Percentiles rank a stretch among this genome's conserved stretches.
These are phyloP conservation scores for Pterostichus niger DNA, from an alignment of 2,888 invertebrate species.

Conservation along the genomic window DNA sequence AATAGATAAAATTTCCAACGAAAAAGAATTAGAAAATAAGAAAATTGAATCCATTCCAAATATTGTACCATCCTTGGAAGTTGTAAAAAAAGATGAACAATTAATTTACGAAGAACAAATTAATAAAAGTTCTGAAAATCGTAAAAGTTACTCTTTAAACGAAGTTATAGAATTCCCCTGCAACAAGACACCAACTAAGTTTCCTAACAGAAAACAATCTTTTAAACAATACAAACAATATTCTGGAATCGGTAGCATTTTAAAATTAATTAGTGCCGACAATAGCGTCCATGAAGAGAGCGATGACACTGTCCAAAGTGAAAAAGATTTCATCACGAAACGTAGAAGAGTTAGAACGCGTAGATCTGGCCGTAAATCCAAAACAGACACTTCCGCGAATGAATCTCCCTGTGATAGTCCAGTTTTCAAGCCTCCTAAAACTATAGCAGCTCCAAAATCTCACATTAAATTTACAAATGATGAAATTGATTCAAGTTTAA, in stretches of 20 bases:
- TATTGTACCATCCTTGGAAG: slow-evolving; percentile 16
- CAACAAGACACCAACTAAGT: background rate
- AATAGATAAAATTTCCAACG: background rate
- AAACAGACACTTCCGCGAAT: slow-evolving; percentile 1
- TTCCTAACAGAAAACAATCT: background rate
- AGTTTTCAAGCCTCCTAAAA: slow-evolving; percentile 46
- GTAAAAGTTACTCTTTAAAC: background rate
- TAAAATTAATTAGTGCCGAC: slow-evolving; percentile 4
- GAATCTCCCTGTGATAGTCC: background rate
- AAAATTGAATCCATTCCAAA: too few species aligned
- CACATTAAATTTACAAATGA: slow-evolving; percentile 56
- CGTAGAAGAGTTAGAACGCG: slow-evolving; percentile 29
- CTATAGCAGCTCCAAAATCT: slow-evolving; percentile 44
- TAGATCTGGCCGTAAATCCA: background rate
- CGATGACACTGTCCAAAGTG: background rate
- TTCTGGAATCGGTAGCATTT: background rate
- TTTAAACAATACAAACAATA: background rate
- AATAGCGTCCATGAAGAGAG: background rate
- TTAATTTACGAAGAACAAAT: background rate
- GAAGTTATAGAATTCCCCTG: background rate
- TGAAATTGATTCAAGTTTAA: background rate
- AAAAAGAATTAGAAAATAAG: background rate
- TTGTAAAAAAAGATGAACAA: slow-evolving; percentile 3
- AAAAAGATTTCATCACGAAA: slow-evolving; percentile 43
- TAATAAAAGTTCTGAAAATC: background rate